These are phyloP conservation scores for Masnerella sp. DNA, from an alignment of 2,888 invertebrate species.

Conservation along the genomic window DNA sequence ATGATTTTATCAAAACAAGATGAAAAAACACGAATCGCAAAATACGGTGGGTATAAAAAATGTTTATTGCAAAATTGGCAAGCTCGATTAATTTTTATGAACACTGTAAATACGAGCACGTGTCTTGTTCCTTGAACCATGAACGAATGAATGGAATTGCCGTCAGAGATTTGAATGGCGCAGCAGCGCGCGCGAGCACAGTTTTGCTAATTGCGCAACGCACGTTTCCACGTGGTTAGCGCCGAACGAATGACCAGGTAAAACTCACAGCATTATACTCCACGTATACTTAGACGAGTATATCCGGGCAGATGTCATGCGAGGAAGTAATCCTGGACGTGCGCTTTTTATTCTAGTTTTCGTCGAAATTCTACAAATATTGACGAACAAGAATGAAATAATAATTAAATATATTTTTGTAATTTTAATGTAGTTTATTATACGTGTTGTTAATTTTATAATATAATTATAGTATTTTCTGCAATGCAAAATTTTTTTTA, in stretches of 20 bases:
- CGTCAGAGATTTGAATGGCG: constrained; percentile 58
- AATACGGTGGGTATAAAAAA: too few relatives aligned
- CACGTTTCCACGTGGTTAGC: constrained; percentile 60
- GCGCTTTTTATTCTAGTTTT: constrained; percentile 1
- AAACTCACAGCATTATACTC: constrained; percentile 30
- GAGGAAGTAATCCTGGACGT: constrained; percentile 8
- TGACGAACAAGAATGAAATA: too few relatives aligned
- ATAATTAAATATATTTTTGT: too few relatives aligned
- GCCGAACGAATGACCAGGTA: constrained; percentile 50
- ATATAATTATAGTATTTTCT: too few relatives aligned
- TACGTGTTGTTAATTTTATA: too few relatives aligned
- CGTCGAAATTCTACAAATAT: constrained; percentile 9
- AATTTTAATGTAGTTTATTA: too few relatives aligned
- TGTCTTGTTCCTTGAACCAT: constrained; percentile 43
- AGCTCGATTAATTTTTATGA: neutral
- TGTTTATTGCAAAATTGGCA: neutral
- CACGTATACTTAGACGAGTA: constrained; percentile 28
- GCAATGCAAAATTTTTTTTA: too few relatives aligned
- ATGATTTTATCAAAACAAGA: too few relatives aligned
- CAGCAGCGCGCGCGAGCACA: too few relatives aligned
- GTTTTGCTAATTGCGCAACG: constrained; percentile 62
- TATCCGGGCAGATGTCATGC: constrained; percentile 45
- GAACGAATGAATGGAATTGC: constrained; percentile 58
- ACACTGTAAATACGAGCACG: constrained; percentile 19
- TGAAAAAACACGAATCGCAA: too few relatives aligned